Base-by-base conservation (phyloP, 1,140 invertebrate genomes). In the Chironomus tepperi region DNA sequence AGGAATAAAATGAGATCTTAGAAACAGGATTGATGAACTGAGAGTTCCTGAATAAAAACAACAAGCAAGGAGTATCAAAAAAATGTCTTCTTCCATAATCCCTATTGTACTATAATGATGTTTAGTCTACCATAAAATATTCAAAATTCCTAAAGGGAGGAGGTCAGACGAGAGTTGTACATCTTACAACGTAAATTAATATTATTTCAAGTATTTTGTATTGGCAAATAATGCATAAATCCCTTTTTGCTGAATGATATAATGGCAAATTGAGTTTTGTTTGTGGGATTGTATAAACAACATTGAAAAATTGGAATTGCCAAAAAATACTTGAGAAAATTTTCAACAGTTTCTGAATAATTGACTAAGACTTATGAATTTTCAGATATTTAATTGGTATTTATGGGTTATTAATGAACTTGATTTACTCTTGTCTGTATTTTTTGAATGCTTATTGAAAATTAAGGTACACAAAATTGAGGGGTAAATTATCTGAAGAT, bases 51-150 rank as follows among this genome's bases (percentile, higher is more conserved):
- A n/a, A n/a, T n/a, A n/a, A n/a, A n/a, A n/a, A n/a, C n/a, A n/a
- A n/a, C n/a, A 7, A 57, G 47, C n/a, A n/a, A n/a, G 47, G 47
- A 57, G 47, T 10, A 10, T 3, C 5, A 21, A 18, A 21, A 34
- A 34, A 34, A 70, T 18, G 65, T 70, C 65, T 70, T 70, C 65
- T 19, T 70, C 65, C n/a, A 21, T 70, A 70, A 70, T 70, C 65
- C 65, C 65, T 19, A 70, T 70, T 70, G 65, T 70, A 21, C 19
- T 70, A 70, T 70, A 70, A 70, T 70, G 65, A 70, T 70, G 65
- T 70, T 70, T 70, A 70, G 65, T 70, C 65, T 70, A 21, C 16
- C 65, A 21, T 70, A 67, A 57, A 57, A n/a, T 2, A 12, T 57
- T 57, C 47, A n/a, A 34, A 34, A 34, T 5, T 34, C 24, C 1